Percentiles rank a stretch among this genome's conserved stretches.
These are phyloP conservation scores for Palloptera scutellata DNA, from an alignment of 2,888 invertebrate species.

Conservation along the genomic window DNA sequence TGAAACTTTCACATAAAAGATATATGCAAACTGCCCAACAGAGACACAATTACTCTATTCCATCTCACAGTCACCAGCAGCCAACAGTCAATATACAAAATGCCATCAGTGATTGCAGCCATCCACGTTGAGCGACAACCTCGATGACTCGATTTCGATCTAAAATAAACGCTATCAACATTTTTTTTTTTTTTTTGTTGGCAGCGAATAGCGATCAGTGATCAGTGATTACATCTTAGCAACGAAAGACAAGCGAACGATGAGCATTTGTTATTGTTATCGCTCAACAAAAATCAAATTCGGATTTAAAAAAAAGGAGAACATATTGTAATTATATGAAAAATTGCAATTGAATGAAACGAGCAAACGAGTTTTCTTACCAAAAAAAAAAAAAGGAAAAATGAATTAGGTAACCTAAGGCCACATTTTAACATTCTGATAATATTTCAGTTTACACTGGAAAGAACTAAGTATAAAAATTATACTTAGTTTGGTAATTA, in stretches of 20 bases:
- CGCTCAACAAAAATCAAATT: constrained; percentile 36
- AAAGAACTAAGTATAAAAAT: no score
- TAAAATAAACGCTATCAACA: constrained; percentile 10
- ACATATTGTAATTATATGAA: constrained; percentile 31
- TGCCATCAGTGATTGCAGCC: not conserved
- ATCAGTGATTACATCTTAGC: constrained; percentile 25
- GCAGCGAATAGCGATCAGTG: constrained; percentile 16
- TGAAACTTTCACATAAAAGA: constrained; percentile 41
- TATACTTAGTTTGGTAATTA: no score
- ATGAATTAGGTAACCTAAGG: no score
- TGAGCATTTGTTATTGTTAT: constrained; percentile 29
- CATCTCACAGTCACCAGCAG: constrained; percentile 23
- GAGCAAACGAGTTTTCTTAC: not conserved
- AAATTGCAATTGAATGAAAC: constrained; percentile 46
- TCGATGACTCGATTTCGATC: no score
- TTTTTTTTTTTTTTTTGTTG: not conserved
- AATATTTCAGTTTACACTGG: no score
- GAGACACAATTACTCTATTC: constrained; percentile 11
- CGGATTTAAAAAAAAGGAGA: constrained; percentile 7
- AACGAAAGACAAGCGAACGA: not conserved
- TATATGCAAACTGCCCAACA: not conserved
- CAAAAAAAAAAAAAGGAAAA: no score
- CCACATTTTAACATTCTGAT: no score
- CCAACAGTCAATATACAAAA: not conserved
- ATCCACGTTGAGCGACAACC: not conserved